Base-by-base conservation (phyloP, 2,888 invertebrate species). In the Drosophila leonis region DNA sequence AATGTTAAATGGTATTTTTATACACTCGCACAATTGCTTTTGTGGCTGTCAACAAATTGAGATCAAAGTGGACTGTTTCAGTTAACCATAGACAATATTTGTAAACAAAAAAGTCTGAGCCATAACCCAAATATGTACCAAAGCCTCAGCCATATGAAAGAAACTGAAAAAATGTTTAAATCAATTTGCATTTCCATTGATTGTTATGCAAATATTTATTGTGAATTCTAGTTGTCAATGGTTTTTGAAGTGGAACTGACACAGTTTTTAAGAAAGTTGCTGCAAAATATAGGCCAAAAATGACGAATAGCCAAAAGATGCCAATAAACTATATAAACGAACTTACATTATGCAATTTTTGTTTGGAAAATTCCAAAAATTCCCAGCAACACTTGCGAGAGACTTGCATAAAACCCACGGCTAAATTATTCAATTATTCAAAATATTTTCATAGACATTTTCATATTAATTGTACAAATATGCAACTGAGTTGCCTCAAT, bases 111-210 rank as follows among this genome's bases (percentile, higher is more conserved):
- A 55, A 41, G 39, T 42, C 15, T 61, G 18, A 20, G 27, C 7
- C 31, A 31, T 18, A 55, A 31, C 10, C 55, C 63, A 70, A 80
- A 87, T 76, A 74, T 80, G 59, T 74, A 77, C 61, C 83, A 83
- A 72, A 80, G 57, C 69, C 41, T 54, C 67, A 42, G 49, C 37
- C 5, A 68, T 59, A 42, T 54, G 55, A 57, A 71, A 68, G 61
- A 56, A 62, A 55, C 35, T 60, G 52, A 56, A 65, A 51, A 60
- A 55, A 71, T 74, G 69, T 60, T 74, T 71, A 56, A 60, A 65
- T 63, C 46, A 52, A 84, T 88, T 84, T 88, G 83, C 86, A 84
- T 84, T 73, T 74, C 69, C 74, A 84, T 80, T 82, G 72, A 88
- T 64, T 69, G 49, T 35, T 82, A 84, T 88, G 83, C 88, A 85